Evolutionary conservation across 2,797 vertebrate genomes (phyloP).

Genomic region (Halcyon smyrnensis): DNA sequence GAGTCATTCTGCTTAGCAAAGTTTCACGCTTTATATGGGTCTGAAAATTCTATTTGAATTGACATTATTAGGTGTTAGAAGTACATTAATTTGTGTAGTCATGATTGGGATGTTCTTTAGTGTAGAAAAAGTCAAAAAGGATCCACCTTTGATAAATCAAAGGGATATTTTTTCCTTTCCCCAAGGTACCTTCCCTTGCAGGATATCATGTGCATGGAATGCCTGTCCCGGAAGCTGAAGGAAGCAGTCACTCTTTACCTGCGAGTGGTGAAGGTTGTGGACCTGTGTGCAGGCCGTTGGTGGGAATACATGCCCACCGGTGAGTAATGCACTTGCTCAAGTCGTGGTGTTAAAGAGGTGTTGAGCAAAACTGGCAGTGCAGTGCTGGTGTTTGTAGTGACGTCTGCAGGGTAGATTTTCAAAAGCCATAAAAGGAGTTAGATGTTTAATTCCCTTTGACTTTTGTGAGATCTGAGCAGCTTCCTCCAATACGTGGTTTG

Average conservation of each 20-base stretch:
- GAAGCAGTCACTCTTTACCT: slow-evolving; percentile 96
- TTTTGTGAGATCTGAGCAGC: background rate
- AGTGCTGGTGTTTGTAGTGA: background rate
- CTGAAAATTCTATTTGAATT: background rate
- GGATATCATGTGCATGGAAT: slow-evolving; percentile 99
- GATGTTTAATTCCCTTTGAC: background rate
- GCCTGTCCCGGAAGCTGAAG: slow-evolving; percentile 93
- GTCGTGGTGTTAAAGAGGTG: background rate
- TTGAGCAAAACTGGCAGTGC: background rate
- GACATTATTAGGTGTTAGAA: background rate
- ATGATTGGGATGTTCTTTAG: background rate
- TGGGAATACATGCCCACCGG: slow-evolving; percentile 99
- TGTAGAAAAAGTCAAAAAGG: background rate
- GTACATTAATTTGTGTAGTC: background rate
- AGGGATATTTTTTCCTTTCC: slow-evolving; percentile 65
- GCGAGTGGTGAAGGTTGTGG: slow-evolving; percentile 95
- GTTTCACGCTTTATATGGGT: fast-evolving
- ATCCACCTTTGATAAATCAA: slow-evolving; percentile 38
- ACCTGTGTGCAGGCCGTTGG: slow-evolving; percentile 96
- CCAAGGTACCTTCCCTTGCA: slow-evolving; percentile 95
- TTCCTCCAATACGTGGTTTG: background rate
- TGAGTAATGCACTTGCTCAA: slow-evolving; percentile 66
- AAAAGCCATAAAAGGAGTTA: background rate
- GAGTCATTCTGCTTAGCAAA: background rate
- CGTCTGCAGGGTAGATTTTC: background rate